Base-by-base conservation (phyloP, 2,888 invertebrate species). In the Exocentrus adspersus region DNA sequence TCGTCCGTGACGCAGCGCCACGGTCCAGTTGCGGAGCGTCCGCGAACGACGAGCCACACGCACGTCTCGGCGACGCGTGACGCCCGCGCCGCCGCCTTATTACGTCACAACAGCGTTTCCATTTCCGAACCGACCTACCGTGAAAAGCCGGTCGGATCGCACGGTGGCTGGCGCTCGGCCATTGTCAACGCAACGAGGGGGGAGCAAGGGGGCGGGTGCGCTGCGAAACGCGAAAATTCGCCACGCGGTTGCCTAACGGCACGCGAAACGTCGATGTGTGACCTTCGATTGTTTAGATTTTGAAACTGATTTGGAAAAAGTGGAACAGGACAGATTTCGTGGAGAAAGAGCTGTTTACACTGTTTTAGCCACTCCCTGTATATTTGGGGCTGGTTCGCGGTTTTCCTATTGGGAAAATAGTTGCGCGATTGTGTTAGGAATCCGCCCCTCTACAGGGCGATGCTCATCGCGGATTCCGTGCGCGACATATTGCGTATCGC, bases 111-210 rank as follows among this genome's bases (percentile, higher is more conserved):
- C 24, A 7, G 37, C 65, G 70, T 78, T 80, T 82, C 81, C 79
- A 81, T 82, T 83, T 83, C 82, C 74, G 81, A 79, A 72, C 73
- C 78, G 74, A 69, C 78, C 75, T 80, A 78, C 77, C 83, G 77
- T 82, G 80, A 83, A 82, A 83, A 81, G 77, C 79, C 81, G 82
- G 81, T 79, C 80, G 78, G 74, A 80, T 79, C 77, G 75, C 73
- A 75, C 76, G 77, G 71, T 75, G 59, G 37, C 37, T 51, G 71
- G 72, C 69, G 69, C 72, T 75, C 69, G 67, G 65, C 70, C 68
- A 72, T 74, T 72, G 74, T 75, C 73, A 70, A 67, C 68, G 56
- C 62, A 64, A 28, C 46, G 28, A 14, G 12, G 32, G 32, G 32
- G 9, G 19, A n/a, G 10, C 14, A 37, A 14, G 4, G 37, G 37